Percentiles rank a stretch among this genome's conserved stretches.
Evolutionary conservation across 1,140 invertebrate genomes (phyloP).

Genomic region (Bombus polaris): DNA sequence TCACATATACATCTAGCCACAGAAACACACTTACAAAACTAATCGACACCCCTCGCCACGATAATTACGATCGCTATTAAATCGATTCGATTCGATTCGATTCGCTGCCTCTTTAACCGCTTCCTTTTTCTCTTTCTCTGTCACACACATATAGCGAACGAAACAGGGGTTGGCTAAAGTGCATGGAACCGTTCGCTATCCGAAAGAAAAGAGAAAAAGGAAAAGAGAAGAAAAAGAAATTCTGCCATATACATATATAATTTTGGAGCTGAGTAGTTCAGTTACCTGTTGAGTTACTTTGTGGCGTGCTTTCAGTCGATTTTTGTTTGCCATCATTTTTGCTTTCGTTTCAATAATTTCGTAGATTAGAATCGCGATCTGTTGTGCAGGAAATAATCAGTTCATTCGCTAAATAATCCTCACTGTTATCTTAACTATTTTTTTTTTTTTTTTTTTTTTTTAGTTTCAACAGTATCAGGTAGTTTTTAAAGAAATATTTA

Average conservation of each 20-base stretch:
- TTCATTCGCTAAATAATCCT: no score
- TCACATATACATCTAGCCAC: slow-evolving; percentile 31
- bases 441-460: no score
- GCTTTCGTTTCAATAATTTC: not conserved
- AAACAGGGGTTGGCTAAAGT: not conserved
- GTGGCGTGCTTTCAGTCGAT: not conserved
- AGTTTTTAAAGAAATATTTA: no score
- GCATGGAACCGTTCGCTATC: not conserved
- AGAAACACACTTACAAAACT: slow-evolving; percentile 47
- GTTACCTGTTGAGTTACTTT: not conserved
- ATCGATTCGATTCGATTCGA: slow-evolving; percentile 24
- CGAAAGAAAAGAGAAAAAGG: not conserved
- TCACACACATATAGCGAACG: not conserved
- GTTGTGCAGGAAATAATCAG: not conserved
- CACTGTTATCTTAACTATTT: no score
- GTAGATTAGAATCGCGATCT: not conserved
- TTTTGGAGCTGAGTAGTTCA: not conserved
- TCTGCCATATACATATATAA: not conserved
- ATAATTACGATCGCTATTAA: slow-evolving; percentile 34
- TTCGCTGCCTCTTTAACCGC: slow-evolving; percentile 4
- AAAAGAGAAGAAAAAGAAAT: not conserved
- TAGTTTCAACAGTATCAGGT: no score
- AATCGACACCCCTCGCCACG: slow-evolving; percentile 34
- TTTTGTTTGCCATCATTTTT: not conserved
- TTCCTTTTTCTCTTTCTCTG: not conserved